Evolutionary conservation across 2,113 vertebrate genomes (phyloP).

Genomic region (Coreoperca whiteheadi): DNA sequence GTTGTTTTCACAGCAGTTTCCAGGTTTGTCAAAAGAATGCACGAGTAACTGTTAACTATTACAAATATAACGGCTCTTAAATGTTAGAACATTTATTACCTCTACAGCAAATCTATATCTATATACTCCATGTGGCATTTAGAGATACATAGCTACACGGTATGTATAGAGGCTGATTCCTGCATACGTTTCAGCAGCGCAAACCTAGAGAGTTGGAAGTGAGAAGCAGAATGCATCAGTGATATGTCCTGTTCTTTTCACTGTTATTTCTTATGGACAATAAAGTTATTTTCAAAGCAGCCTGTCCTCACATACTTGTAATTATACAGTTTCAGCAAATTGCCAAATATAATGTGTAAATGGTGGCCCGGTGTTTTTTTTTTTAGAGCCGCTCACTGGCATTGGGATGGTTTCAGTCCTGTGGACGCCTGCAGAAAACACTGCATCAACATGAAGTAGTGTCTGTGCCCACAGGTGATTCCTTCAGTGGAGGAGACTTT

Average conservation of each 20-base stretch:
- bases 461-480: too few relatives aligned
- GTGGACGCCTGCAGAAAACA: too few relatives aligned
- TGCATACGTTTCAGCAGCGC: constrained; percentile 34
- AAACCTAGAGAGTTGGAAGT: constrained; percentile 60
- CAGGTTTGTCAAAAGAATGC: constrained; percentile 74
- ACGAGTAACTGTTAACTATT: constrained; percentile 77
- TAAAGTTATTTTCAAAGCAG: constrained; percentile 83
- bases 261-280: constrained; percentile 85
- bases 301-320: constrained; percentile 1
- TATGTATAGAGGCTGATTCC: constrained; percentile 56
- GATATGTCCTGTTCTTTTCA: constrained; percentile 76
- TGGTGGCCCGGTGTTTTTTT: neutral
- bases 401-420: neutral
- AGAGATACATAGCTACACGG: constrained; percentile 56
- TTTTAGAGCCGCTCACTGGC: neutral
- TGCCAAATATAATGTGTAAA: neutral
- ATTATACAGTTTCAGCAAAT: neutral
- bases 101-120: constrained; percentile 68
- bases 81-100: constrained; percentile 73
- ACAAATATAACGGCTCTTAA: constrained; percentile 72
- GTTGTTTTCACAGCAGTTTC: constrained; percentile 70
- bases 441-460: too few relatives aligned
- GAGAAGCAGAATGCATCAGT: constrained; percentile 67
- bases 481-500: too few relatives aligned
- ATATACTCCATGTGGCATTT: constrained; percentile 64